Evolutionary conservation across 2,113 vertebrate species (phyloP).

Genomic region (Dermatemys mawii): DNA sequence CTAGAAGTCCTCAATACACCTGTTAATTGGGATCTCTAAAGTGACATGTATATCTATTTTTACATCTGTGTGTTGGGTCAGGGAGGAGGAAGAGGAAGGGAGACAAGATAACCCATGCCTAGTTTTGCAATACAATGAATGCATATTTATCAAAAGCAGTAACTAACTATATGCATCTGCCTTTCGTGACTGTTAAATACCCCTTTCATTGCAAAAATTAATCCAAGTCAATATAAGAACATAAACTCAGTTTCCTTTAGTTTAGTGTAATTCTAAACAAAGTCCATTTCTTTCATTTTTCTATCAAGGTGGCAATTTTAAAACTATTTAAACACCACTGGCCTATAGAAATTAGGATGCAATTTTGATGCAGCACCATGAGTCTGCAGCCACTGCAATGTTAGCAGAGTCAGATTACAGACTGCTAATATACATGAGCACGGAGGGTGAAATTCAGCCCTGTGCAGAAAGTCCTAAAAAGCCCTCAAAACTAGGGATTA

Average conservation of each 20-base stretch:
- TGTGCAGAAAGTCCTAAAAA: background rate
- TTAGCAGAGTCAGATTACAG: background rate
- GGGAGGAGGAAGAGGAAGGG: background rate
- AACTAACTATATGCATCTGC: background rate
- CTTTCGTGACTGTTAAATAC: background rate
- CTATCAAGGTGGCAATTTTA: background rate
- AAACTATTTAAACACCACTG: background rate
- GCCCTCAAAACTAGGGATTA: background rate
- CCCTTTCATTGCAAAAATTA: background rate
- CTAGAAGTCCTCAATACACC: background rate
- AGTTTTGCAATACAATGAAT: background rate
- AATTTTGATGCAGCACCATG: background rate
- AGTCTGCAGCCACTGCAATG: background rate
- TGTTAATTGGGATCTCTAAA: slow-evolving; percentile 7
- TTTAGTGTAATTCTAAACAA: background rate
- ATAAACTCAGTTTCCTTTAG: background rate
- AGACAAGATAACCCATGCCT: background rate
- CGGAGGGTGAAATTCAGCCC: background rate
- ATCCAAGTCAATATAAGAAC: background rate
- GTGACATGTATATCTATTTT: slow-evolving; percentile 32
- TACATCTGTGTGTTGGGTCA: slow-evolving; percentile 15
- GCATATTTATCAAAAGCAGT: background rate
- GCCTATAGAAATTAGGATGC: background rate
- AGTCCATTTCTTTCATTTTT: background rate
- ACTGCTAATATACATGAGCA: background rate